A percentile compares a stretch with the other conserved stretches of the same genome.
These are phyloP conservation scores for Zeuzera pyrina DNA, from an alignment of 2,888 invertebrate genomes.

Conservation along the genomic window DNA sequence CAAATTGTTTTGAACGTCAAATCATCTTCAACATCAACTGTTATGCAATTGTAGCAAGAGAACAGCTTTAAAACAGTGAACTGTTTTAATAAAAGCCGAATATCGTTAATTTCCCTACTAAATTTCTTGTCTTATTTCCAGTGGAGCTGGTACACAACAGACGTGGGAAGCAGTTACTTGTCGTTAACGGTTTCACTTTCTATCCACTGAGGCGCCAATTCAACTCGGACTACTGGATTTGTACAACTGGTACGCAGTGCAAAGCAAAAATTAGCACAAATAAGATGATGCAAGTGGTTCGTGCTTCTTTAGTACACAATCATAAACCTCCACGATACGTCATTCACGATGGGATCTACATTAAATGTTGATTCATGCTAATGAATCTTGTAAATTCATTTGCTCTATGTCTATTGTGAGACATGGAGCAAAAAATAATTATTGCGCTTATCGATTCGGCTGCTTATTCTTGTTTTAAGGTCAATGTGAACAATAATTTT, in stretches of 20 bases:
- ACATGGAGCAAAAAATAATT: too few species aligned
- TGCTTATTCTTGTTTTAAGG: too few species aligned
- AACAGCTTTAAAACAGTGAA: too few species aligned
- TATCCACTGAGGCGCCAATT: background rate
- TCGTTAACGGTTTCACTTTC: conserved; percentile 3
- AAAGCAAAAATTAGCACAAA: conserved; percentile 10
- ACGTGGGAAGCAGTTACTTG: background rate
- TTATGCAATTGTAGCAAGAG: too few species aligned
- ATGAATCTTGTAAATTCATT: too few species aligned
- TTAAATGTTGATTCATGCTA: too few species aligned
- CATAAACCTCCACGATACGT: conserved; percentile 15
- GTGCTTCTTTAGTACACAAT: conserved; percentile 10
- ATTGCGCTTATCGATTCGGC: too few species aligned
- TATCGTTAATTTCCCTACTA: conserved; percentile 2
- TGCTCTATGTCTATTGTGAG: too few species aligned
- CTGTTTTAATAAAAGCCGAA: too few species aligned
- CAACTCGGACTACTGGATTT: conserved; percentile 4
- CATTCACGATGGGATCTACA: conserved; percentile 17
- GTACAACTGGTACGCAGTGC: conserved; percentile 3
- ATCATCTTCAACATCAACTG: too few species aligned
- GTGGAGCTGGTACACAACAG: conserved; percentile 3
- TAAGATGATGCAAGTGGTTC: conserved; percentile 6
- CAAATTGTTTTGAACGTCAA: too few species aligned
- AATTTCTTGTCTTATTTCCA: conserved; percentile 3
- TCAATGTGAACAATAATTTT: too few species aligned